Conservation (phyloP, 2,888 invertebrate genomes). For the Eupithecia abbreviata region DNA sequence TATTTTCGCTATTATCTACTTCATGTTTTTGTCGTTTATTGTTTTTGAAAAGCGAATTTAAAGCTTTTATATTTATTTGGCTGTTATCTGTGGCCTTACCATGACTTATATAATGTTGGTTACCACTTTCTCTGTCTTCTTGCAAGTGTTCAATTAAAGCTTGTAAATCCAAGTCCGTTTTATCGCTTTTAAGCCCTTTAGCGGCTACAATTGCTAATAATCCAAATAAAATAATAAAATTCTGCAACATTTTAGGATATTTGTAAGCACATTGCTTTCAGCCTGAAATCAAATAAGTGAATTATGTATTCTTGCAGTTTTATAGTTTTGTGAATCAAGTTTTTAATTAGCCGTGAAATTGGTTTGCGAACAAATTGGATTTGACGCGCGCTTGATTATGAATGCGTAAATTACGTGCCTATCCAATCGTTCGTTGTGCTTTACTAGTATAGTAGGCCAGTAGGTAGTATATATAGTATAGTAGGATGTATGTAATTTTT, state of each 20-base stretch:
- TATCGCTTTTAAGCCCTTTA: conserved; percentile 4
- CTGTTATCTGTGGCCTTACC: conserved; percentile 7
- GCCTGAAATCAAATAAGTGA: neutral
- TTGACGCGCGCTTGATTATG: neutral
- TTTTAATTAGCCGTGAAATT: conserved; percentile 32
- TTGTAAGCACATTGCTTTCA: conserved; percentile 1
- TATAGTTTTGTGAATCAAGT: conserved; percentile 16
- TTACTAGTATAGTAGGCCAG: neutral
- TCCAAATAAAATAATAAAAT: neutral
- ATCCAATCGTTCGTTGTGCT: neutral
- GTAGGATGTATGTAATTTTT: no score
- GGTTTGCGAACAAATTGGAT: conserved; percentile 10
- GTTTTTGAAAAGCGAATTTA: conserved; percentile 37
- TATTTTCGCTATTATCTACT: neutral
- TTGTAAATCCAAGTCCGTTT: neutral
- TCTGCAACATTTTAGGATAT: neutral
- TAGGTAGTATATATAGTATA: neutral
- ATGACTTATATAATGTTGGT: neutral
- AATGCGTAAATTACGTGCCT: neutral
- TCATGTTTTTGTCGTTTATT: conserved; percentile 22
- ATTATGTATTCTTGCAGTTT: conserved; percentile 9
- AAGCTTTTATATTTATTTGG: conserved; percentile 33
- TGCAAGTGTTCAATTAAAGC: neutral
- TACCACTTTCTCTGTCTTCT: neutral
- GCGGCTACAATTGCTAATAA: neutral